phyloP scores from a whole-genome alignment of 2,113 vertebrate genomes.

The Arizona elegans region DNA sequence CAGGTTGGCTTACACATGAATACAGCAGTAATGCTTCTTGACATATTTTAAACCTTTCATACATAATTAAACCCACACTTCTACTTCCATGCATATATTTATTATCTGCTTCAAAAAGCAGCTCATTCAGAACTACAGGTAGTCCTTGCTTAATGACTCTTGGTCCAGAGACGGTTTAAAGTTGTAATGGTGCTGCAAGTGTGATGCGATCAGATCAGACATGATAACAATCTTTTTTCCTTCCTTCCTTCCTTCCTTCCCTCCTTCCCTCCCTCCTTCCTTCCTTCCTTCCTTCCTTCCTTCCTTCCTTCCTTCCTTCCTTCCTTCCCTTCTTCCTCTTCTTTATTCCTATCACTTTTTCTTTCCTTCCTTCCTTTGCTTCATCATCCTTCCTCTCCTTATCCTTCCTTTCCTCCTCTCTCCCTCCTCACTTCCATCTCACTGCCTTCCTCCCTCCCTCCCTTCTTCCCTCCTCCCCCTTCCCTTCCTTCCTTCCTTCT shows the following conservation, averaged over 20 bases:
- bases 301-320: neutral
- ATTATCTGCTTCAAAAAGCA: neutral
- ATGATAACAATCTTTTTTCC: neutral
- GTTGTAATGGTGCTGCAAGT: neutral
- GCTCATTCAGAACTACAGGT: neutral
- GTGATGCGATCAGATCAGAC: neutral
- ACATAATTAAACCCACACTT: neutral
- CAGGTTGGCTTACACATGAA: neutral
- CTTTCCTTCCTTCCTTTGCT: too few species aligned
- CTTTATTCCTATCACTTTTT: too few species aligned
- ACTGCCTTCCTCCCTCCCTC: too few species aligned
- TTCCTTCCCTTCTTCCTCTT: too few species aligned
- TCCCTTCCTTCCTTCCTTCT: neutral
- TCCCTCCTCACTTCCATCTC: too few species aligned
- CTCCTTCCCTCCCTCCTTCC: too few species aligned
- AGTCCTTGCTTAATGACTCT: neutral
- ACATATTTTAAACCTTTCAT: neutral
- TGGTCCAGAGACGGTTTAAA: neutral
- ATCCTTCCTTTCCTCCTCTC: too few species aligned
- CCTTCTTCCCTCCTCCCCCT: fast-evolving
- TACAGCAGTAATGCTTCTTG: neutral
- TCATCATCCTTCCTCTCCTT: too few species aligned
- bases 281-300: neutral
- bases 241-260: too few species aligned
- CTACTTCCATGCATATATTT: neutral